These are phyloP conservation scores for Laspeyria flexula DNA, from an alignment of 2,888 invertebrate genomes.

Conservation along the genomic window DNA sequence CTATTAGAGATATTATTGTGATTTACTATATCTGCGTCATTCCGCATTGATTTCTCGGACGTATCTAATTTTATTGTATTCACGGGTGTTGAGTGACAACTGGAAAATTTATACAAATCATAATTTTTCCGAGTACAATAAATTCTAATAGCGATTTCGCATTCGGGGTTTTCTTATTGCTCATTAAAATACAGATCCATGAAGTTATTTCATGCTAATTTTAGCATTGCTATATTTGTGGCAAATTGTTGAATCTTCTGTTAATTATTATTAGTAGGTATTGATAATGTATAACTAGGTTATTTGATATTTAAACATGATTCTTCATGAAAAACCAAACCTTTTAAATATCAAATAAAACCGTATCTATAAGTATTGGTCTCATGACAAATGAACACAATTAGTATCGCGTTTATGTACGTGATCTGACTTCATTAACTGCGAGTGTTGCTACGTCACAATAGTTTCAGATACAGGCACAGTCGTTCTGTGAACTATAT, in stretches of 20 bases:
- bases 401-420: constrained; percentile 16
- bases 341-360: not conserved
- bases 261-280: not conserved
- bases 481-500: constrained; percentile 37
- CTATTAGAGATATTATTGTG: constrained; percentile 44
- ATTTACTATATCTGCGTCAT: constrained; percentile 58
- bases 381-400: not conserved
- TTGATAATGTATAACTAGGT: no score
- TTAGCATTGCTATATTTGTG: not conserved
- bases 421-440: constrained; percentile 34
- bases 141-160: constrained; percentile 11
- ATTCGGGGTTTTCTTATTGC: constrained; percentile 9
- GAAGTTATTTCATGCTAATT: not conserved
- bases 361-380: not conserved
- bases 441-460: constrained; percentile 27
- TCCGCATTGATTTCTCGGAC: constrained; percentile 54
- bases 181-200: not conserved
- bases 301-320: no score
- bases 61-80: constrained; percentile 65
- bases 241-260: not conserved
- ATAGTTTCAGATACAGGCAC: constrained; percentile 40
- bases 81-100: constrained; percentile 54
- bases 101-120: constrained; percentile 58
- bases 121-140: constrained; percentile 16
- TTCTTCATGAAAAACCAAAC: no score